Conservation (phyloP, 2,797 vertebrate genomes). For the Danionella dracula region DNA sequence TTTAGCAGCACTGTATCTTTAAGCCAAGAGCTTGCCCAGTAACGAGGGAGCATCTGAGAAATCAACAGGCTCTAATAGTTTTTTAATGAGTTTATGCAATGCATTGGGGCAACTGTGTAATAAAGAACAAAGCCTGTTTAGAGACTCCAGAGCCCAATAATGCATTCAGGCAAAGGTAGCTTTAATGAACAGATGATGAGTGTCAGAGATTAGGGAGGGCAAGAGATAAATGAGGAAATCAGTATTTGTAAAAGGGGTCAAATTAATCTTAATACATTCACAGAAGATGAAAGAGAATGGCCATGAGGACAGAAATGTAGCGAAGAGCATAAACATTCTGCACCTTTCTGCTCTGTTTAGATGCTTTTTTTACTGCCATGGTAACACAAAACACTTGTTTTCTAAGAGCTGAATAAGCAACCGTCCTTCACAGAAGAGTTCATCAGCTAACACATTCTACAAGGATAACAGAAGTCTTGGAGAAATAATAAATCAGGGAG, state of each 20-base stretch:
- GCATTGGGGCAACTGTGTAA: conserved; percentile 66
- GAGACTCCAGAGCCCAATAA: conserved; percentile 66
- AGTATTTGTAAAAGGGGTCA: conserved; percentile 54
- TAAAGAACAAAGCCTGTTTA: conserved; percentile 61
- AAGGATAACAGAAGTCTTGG: background rate
- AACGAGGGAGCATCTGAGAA: conserved; percentile 52
- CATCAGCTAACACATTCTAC: background rate
- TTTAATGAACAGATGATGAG: conserved; percentile 72
- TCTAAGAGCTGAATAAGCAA: background rate
- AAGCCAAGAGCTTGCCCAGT: conserved; percentile 17
- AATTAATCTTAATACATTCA: conserved; percentile 65
- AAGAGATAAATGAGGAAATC: conserved; percentile 56
- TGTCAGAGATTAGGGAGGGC: conserved; percentile 9
- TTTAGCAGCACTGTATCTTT: background rate
- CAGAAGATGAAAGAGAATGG: conserved; percentile 54
- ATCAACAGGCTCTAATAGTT: conserved; percentile 65
- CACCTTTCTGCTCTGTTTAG: background rate
- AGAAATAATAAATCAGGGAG: background rate
- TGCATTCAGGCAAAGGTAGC: conserved; percentile 65
- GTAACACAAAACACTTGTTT: background rate
- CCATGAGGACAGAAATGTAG: conserved; percentile 16
- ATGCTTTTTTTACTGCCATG: background rate
- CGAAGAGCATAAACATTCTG: conserved; percentile 4
- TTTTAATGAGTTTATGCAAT: conserved; percentile 74
- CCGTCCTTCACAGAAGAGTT: background rate